Base-by-base conservation (phyloP, 1,140 invertebrate species). In the Stratiolaelaps scimitus region DNA sequence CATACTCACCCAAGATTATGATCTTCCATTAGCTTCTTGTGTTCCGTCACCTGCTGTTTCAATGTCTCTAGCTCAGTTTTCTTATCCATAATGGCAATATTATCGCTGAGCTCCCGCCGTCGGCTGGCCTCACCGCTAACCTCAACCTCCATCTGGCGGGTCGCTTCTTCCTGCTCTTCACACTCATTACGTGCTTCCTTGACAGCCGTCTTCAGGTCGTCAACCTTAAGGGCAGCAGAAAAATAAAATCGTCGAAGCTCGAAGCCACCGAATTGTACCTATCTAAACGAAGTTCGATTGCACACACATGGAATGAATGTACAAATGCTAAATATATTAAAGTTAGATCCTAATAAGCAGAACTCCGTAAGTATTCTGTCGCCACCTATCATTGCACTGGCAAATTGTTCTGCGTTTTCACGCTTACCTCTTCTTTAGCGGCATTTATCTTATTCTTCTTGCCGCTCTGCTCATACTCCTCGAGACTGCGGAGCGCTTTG, bases 401-500 rank as follows among this genome's bases (percentile, higher is more conserved):
- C n/a, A n/a, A n/a, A n/a, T n/a, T n/a, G n/a, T n/a, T n/a, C n/a
- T n/a, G n/a, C n/a, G n/a, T n/a, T n/a, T n/a, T n/a, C n/a, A n/a
- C n/a, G n/a, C 34, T 40, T 29, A 60, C 53, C 23, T 60, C 53
- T 20, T 60, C 53, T 15, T 26, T 60, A 15, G 53, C 53, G 6
- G 53, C 53, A 15, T 26, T 60, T 23, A 60, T 60, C 10, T 60
- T 60, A 34, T 34, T 26, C 53, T 60, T 15, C 23, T 60, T 60
- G 23, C 34, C 53, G 20, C 26, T 29, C 26, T 60, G 53, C 53
- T 60, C 53, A 10, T 29, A 60, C 34, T 60, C 53, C 26, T 60
- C 53, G 15, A 60, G 53, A 60, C 26, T 60, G 15, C 53, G 15
- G 15, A 60, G 23, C 23, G 34, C 34, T 60, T 23, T 60, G 4